These are phyloP conservation scores for Strigamia maritima DNA, from an alignment of 2,888 invertebrate genomes.

Conservation along the genomic window DNA sequence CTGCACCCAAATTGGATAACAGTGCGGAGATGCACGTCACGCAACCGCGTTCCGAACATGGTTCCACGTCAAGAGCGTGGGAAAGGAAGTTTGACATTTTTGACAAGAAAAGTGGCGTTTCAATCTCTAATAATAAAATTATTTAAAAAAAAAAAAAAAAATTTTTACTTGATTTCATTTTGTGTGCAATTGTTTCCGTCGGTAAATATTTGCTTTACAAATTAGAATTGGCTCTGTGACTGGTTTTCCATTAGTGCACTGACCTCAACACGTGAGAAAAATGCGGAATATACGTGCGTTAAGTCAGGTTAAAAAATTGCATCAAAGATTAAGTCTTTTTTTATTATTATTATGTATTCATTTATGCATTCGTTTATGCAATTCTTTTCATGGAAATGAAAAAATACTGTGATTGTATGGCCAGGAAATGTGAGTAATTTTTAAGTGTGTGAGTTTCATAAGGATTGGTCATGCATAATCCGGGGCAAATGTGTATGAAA, in stretches of 20 bases:
- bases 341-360: neutral
- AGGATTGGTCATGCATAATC: no score
- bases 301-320: neutral
- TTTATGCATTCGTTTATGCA: neutral
- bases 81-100: slow-evolving; percentile 20
- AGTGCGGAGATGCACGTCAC: slow-evolving; percentile 23
- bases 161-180: neutral
- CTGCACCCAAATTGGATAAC: slow-evolving; percentile 15
- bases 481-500: no score
- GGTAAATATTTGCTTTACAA: slow-evolving; percentile 1
- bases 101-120: slow-evolving; percentile 15
- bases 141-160: neutral
- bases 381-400: no score
- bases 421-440: no score
- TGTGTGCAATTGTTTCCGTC: neutral
- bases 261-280: slow-evolving; percentile 12
- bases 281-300: neutral
- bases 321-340: neutral
- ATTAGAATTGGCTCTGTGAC: neutral
- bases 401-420: no score
- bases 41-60: slow-evolving; percentile 19
- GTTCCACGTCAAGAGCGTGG: slow-evolving; percentile 23
- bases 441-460: no score
- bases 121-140: neutral
- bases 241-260: neutral